phyloP scores from a whole-genome alignment of 2,113 vertebrate species.

The Thomomys bottae region DNA sequence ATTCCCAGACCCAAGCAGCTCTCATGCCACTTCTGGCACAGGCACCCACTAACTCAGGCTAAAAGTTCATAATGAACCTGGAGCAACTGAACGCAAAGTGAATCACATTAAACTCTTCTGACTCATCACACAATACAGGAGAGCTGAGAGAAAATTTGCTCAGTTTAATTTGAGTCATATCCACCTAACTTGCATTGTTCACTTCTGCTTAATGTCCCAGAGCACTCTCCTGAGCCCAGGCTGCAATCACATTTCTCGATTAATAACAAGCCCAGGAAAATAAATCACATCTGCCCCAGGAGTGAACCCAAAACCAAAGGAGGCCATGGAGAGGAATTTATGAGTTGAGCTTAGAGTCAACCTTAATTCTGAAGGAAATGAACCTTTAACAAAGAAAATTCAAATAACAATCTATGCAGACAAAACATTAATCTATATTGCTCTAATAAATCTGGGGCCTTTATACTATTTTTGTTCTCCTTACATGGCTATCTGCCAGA shows the following conservation, averaged over 20 bases:
- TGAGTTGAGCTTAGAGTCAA: slow-evolving; percentile 69
- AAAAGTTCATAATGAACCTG: slow-evolving; percentile 3
- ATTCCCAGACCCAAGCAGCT: slow-evolving; percentile 14
- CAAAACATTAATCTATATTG: slow-evolving; percentile 66
- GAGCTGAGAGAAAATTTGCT: slow-evolving; percentile 32
- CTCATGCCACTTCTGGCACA: not conserved
- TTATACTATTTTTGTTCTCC: slow-evolving; percentile 11
- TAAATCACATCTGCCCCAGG: slow-evolving; percentile 78
- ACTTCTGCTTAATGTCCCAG: slow-evolving; percentile 64
- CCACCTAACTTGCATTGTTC: slow-evolving; percentile 59
- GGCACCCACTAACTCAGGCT: not conserved
- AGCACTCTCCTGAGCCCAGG: slow-evolving; percentile 49
- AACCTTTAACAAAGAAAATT: slow-evolving; percentile 75
- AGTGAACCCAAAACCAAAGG: slow-evolving; percentile 76
- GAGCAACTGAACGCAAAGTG: slow-evolving; percentile 23
- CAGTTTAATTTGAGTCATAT: slow-evolving; percentile 27
- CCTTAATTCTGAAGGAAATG: slow-evolving; percentile 76
- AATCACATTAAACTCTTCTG: not conserved
- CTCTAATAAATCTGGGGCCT: slow-evolving; percentile 34
- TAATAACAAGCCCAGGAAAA: slow-evolving; percentile 72
- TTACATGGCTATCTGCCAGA: slow-evolving; percentile 50
- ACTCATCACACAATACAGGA: not conserved
- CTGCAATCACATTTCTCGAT: slow-evolving; percentile 72
- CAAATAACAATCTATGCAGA: slow-evolving; percentile 60
- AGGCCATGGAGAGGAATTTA: slow-evolving; percentile 67